These are phyloP conservation scores for Vidua chalybeata DNA, from an alignment of 2,113 vertebrate species.

Conservation along the genomic window DNA sequence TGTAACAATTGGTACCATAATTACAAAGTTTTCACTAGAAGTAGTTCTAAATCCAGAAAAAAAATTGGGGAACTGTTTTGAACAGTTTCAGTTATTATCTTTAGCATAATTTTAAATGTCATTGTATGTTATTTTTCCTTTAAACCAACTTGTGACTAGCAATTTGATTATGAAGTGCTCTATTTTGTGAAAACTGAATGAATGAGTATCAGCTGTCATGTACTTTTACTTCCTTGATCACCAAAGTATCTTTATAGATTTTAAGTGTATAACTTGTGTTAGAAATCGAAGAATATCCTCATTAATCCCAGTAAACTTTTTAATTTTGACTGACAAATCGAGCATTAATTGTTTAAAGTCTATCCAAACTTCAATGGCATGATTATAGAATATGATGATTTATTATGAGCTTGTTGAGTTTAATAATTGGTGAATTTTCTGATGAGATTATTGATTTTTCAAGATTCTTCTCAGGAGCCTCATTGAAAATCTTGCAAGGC, in stretches of 20 bases:
- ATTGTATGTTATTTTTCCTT: not conserved
- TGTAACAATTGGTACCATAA: not conserved
- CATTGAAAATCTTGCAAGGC: conserved; percentile 42
- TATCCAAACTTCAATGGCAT: not conserved
- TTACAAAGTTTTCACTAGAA: not conserved
- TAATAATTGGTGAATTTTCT: conserved; percentile 26
- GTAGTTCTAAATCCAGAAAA: not conserved
- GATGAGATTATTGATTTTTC: conserved; percentile 41
- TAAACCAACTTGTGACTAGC: not conserved
- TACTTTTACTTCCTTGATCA: not conserved
- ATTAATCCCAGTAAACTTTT: not conserved
- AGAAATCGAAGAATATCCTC: not conserved
- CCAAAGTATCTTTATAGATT: not conserved
- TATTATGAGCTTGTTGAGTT: conserved; percentile 15
- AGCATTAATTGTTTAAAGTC: not conserved
- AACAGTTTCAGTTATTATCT: not conserved
- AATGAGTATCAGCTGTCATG: not conserved
- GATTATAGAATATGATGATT: not conserved
- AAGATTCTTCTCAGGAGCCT: conserved; percentile 1
- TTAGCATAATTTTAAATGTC: not conserved
- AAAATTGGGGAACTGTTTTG: not conserved
- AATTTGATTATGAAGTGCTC: not conserved
- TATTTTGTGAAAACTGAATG: not conserved
- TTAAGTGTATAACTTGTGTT: not conserved
- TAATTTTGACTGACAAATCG: not conserved